Conservation (phyloP, 2,797 vertebrate genomes). For the Monodelphis domestica region DNA sequence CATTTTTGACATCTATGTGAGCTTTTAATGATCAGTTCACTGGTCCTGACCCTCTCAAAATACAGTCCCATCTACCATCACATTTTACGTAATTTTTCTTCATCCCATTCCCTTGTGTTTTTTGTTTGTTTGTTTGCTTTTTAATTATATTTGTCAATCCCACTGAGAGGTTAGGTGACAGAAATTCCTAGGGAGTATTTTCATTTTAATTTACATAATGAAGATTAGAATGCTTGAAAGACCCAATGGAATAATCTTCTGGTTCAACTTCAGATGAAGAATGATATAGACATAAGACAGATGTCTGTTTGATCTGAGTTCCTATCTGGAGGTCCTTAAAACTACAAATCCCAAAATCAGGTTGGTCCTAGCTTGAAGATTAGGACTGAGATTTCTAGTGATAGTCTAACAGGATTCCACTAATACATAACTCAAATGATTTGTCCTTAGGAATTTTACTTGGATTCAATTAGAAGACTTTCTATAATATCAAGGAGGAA, state of each 20-base stretch:
- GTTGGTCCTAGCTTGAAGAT: not conserved
- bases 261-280: not conserved
- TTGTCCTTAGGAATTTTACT: not conserved
- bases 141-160: not conserved
- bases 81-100: too few relatives aligned
- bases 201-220: slow-evolving; percentile 44
- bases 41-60: too few relatives aligned
- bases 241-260: too few relatives aligned
- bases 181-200: not conserved
- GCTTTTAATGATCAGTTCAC: too few relatives aligned
- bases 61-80: too few relatives aligned
- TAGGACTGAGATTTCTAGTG: slow-evolving; percentile 2
- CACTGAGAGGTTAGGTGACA: slow-evolving; percentile 33
- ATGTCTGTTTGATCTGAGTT: too few relatives aligned
- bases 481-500: not conserved
- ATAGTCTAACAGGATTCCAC: not conserved
- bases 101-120: too few relatives aligned
- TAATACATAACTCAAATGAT: not conserved
- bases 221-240: slow-evolving; percentile 19
- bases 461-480: not conserved
- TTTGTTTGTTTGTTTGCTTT: too few relatives aligned
- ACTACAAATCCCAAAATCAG: not conserved
- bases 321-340: not conserved
- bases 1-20: too few relatives aligned
- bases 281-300: not conserved